Conservation (phyloP, 2,113 vertebrate species). For the Andinoacara biseriatus region DNA sequence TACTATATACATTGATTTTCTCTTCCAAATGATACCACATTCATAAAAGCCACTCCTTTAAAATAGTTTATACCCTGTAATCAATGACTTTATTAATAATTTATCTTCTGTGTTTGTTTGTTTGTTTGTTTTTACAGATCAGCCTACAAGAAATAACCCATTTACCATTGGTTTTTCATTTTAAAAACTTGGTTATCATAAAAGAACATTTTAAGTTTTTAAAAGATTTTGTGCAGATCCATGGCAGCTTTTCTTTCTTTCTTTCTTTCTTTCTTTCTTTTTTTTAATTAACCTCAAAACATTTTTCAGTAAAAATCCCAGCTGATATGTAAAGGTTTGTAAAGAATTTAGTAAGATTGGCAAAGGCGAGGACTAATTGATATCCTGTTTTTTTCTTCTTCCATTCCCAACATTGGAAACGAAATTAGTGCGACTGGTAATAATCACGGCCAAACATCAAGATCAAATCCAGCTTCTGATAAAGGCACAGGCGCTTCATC, state of each 20-base stretch:
- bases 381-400: not conserved
- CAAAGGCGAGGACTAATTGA: not conserved
- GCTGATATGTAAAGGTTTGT: not conserved
- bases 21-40: not conserved
- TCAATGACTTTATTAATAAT: not conserved
- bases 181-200: not conserved
- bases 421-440: not conserved
- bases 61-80: not conserved
- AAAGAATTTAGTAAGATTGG: accelerated
- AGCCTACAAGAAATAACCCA: not conserved
- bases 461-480: constrained; percentile 2
- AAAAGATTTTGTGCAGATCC: not conserved
- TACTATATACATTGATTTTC: not conserved
- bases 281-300: not conserved
- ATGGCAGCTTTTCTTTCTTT: not conserved
- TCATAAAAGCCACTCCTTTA: not conserved
- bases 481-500: not conserved
- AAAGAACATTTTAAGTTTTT: not conserved
- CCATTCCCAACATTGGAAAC: not conserved
- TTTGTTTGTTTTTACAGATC: not conserved
- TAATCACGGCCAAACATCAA: not conserved
- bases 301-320: not conserved
- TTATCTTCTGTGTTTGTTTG: not conserved
- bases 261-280: too few relatives aligned
- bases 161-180: not conserved